A percentile compares a stretch with the other conserved stretches of the same genome.
These are phyloP conservation scores for Leptinotarsa undecemlineata DNA, from an alignment of 1,140 invertebrate species.

Conservation along the genomic window DNA sequence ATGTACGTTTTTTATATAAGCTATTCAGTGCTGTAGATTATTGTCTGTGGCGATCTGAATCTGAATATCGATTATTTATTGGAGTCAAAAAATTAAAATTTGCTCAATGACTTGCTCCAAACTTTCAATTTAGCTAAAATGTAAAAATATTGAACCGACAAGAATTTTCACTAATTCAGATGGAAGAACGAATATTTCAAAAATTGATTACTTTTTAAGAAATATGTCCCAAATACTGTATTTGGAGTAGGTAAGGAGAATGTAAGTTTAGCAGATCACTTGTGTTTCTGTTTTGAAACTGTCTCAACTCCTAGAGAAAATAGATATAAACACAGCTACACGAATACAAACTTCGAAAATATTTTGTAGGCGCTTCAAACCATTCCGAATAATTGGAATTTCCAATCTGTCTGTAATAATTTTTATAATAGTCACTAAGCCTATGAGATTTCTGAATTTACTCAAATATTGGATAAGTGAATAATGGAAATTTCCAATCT, in stretches of 20 bases:
- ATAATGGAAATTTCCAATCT: no score
- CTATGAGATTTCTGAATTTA: no score
- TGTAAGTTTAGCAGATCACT: not conserved
- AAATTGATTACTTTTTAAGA: constrained; percentile 7
- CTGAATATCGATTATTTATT: not conserved
- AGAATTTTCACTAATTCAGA: constrained; percentile 3
- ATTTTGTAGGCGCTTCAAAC: no score
- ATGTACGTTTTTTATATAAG: not conserved
- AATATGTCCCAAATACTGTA: not conserved
- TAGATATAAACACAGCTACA: not conserved
- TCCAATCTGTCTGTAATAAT: no score
- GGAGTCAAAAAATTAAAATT: not conserved
- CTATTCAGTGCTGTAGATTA: not conserved
- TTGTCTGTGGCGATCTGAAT: not conserved
- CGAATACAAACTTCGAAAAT: no score
- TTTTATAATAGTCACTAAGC: no score
- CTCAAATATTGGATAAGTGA: no score
- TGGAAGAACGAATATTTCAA: constrained; percentile 4
- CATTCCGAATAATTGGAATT: no score
- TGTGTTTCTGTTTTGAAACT: not conserved
- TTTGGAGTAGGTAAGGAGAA: not conserved
- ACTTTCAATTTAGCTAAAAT: not conserved
- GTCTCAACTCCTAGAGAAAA: not conserved
- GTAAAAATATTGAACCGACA: not conserved
- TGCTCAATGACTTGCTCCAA: constrained; percentile 1